These are phyloP conservation scores for Arctia plantaginis DNA, from an alignment of 2,888 invertebrate species.

Conservation along the genomic window DNA sequence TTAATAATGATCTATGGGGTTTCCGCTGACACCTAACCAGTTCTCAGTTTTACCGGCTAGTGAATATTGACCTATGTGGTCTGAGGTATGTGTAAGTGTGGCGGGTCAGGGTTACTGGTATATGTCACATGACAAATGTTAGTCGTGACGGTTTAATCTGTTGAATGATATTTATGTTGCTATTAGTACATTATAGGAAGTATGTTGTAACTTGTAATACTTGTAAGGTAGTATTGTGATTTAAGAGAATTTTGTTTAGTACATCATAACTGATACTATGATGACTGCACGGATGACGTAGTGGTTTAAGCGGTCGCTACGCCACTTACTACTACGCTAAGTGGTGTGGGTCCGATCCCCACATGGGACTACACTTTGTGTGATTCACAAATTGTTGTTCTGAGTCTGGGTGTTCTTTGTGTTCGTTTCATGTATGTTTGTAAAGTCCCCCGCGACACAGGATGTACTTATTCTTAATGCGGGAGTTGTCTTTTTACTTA, in stretches of 20 bases:
- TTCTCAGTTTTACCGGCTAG: conserved; percentile 18
- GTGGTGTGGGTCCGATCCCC: too few relatives aligned
- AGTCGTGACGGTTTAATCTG: conserved; percentile 19
- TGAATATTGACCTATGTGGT: conserved; percentile 34
- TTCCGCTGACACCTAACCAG: conserved; percentile 36
- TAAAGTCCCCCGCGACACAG: too few relatives aligned
- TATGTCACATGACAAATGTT: conserved; percentile 17
- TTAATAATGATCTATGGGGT: conserved; percentile 53
- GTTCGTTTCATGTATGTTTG: too few relatives aligned
- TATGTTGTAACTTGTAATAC: neutral
- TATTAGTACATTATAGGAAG: neutral
- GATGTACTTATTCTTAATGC: too few relatives aligned
- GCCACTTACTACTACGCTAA: too few relatives aligned
- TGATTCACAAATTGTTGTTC: too few relatives aligned
- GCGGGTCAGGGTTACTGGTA: conserved; percentile 17
- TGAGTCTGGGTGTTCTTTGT: too few relatives aligned
- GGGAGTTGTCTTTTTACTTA: too few relatives aligned
- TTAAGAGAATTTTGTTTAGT: neutral
- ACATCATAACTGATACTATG: neutral
- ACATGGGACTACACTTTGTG: too few relatives aligned
- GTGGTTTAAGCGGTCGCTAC: too few relatives aligned
- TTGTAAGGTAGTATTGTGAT: neutral
- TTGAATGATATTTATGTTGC: conserved; percentile 5
- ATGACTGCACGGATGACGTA: too few relatives aligned
- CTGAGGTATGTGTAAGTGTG: conserved; percentile 30